Evolutionary conservation across 2,113 vertebrate genomes (phyloP).

Genomic region (Pristiophorus japonicus): DNA sequence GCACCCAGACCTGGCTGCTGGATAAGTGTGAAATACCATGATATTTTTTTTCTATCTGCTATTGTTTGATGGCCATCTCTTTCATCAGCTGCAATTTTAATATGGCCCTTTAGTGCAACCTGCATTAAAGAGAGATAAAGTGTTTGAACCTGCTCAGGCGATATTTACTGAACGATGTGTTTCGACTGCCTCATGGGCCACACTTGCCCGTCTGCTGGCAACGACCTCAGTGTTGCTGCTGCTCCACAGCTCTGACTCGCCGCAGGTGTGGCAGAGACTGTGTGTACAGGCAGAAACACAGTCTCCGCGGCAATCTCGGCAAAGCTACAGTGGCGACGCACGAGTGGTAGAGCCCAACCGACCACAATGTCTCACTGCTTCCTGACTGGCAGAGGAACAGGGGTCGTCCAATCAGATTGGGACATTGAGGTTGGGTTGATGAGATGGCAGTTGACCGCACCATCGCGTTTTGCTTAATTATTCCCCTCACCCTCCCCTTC

Average conservation of each 20-base stretch:
- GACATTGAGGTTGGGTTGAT: too few relatives aligned
- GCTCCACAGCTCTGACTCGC: not conserved
- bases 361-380: not conserved
- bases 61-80: not conserved
- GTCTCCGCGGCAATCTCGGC: not conserved
- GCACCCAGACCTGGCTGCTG: not conserved
- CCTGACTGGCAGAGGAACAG: too few relatives aligned
- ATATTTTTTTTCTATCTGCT: not conserved
- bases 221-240: not conserved
- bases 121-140: not conserved
- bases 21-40: not conserved
- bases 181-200: not conserved
- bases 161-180: not conserved
- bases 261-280: not conserved
- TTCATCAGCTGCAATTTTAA: not conserved
- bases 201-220: not conserved
- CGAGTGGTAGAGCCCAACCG: not conserved
- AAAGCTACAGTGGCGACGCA: not conserved
- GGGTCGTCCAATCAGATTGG: too few relatives aligned
- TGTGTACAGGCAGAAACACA: not conserved
- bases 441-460: too few relatives aligned
- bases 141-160: not conserved
- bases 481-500: too few relatives aligned
- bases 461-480: too few relatives aligned
- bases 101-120: not conserved